These are phyloP conservation scores for Microcebus tavaratra DNA, from an alignment of 2,113 vertebrate genomes.

Conservation along the genomic window DNA sequence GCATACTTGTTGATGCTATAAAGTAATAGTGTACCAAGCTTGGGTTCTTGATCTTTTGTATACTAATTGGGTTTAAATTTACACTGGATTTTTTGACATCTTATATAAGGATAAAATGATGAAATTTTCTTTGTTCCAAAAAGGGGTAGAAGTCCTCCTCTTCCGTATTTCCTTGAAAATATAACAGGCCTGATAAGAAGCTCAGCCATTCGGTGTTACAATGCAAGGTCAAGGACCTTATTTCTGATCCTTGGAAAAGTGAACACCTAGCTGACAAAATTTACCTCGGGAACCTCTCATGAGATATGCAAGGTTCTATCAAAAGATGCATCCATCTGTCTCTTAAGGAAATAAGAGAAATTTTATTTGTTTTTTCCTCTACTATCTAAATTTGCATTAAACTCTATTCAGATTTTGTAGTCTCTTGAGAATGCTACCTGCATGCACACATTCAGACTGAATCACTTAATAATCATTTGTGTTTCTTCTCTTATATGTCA, in stretches of 20 bases:
- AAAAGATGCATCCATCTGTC: background rate
- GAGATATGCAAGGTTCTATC: background rate
- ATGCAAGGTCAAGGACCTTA: background rate
- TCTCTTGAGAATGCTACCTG: background rate
- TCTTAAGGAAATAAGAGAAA: background rate
- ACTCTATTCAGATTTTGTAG: background rate
- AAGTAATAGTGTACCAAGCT: background rate
- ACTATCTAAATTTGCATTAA: background rate
- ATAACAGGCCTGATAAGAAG: background rate
- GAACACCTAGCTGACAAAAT: background rate
- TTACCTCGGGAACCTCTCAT: background rate
- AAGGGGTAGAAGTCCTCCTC: background rate
- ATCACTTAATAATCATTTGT: background rate
- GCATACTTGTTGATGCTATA: background rate
- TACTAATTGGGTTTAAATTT: background rate
- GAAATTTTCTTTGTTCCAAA: background rate
- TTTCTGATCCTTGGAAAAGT: background rate
- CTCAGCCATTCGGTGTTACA: background rate
- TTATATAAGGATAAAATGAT: background rate
- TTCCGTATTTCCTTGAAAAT: background rate
- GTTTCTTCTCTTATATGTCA: background rate
- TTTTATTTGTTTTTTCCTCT: background rate
- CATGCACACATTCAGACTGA: background rate
- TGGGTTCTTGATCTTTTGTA: background rate
- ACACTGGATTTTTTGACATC: background rate